Evolutionary conservation across 2,888 invertebrate genomes (phyloP), one percentile per base, ranked within the genome.

Genomic region (Archaeoteleia sp.): DNA sequence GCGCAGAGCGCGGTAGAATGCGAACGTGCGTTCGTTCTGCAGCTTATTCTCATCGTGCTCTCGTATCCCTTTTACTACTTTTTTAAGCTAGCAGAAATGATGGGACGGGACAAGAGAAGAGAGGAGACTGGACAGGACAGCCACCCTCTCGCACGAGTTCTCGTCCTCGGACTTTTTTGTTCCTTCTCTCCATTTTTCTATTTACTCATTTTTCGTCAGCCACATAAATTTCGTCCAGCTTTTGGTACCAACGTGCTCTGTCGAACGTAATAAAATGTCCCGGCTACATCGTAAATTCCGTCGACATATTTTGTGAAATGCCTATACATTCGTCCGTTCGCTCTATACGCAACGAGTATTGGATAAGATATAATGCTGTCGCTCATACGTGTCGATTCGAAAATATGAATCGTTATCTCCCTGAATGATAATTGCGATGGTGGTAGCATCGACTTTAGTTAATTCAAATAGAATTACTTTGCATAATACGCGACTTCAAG

Each of bases 241-340:
- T 69, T 65, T 72, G 77, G 75, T 78, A 76, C 70, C 69, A 61
- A 45, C 63, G 58, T 57, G 57, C 77, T 78, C 76, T 76, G 77
- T 76, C 75, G 78, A 78, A 79, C 76, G 78, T 78, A 80, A 80
- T 80, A 80, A 80, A 80, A 79, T 78, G 77, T 77, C 73, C 74
- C 76, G 76, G 74, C 77, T 77, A 75, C 77, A 74, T 80, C 80
- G 78, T 80, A 80, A 80, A 80, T 80, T 78, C 73, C 72, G 67
- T 46, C 66, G 71, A 76, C 75, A 77, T 80, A 79, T 78, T 80
- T 78, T 76, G 73, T 71, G 74, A 75, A 74, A 76, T 70, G 69
- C 73, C 74, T 70, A 71, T 63, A 72, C 72, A 68, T 73, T 58
- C 70, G 61, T 63, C 63, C 58, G 60, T 43, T 37, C 32, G 57